Evolutionary conservation across 2,888 invertebrate species (phyloP), one percentile per base, ranked within the genome.

Genomic region (Cerceris ruficornis): DNA sequence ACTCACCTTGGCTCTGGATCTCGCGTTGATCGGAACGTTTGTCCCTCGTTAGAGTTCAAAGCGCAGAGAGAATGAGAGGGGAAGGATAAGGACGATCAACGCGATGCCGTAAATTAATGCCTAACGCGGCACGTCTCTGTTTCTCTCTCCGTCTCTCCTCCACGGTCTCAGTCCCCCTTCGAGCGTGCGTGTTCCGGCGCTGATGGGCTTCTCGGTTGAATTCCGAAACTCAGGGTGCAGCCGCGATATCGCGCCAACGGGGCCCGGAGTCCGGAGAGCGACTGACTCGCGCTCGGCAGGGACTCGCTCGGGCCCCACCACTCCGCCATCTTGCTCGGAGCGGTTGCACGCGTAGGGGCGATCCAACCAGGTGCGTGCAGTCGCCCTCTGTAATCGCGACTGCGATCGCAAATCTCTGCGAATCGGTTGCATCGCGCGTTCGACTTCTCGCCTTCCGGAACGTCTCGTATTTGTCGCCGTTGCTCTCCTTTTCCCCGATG

Each of bases 211-310:
- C 28, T 28, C 28, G 28, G 28, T 28, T 28, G 28, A 28, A 28
- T 28, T 28, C 28, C 28, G 4, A 28, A 46, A 11, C 1, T 8
- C 46, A 11, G 46, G 46, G 58, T 9, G 42, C 14, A 49, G 52
- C 49, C 39, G 42, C 61, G 66, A 76, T 81, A 81, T 81, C 88
- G 87, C 90, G 87, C 84, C 88, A 88, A 86, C 91, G 88, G 91
- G 91, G 91, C 92, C 92, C 91, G 89, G 86, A 87, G 91, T 91
- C 90, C 91, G 89, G 87, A 87, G 86, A 88, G 86, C 90, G 88
- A 92, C 91, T 91, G 88, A 86, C 85, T 83, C 77, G 82, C 11
- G 55, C 80, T 80, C 84, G 28, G 28, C 80, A 85, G 83, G 86
- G 87, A 85, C 86, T 88, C 85, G 86, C 84, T 83, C 77, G 88